Evolutionary conservation across 2,797 vertebrate species (phyloP), one percentile per base, ranked within the genome.

Genomic region (Spinus pinus): DNA sequence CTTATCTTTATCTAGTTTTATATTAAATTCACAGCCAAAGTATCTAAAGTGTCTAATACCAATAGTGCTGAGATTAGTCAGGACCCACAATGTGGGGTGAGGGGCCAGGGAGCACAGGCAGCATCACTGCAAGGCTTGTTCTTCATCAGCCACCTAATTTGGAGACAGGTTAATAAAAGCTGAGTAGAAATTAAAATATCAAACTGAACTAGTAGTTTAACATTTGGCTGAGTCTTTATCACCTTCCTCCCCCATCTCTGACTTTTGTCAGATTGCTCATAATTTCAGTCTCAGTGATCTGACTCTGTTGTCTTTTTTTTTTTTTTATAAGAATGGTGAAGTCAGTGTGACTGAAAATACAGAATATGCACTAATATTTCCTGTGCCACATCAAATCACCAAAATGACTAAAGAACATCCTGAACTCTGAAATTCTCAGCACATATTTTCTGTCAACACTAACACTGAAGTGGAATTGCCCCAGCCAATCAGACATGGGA

Each of bases 311-410:
- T 95, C 93, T 92, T 91, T 87, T 93, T 81, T 92, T 83, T 70
- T 60, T 60, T 92, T 91, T 81, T 12, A 47, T 91, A 95, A 96
- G 96, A 95, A 94, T 94, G 89, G 86, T 60, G 77, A 92, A 85
- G 88, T 91, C 82, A 96, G 86, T 94, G 95, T 93, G 96, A 94
- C 96, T 97, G 96, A 96, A 97, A 95, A 95, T 75, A 94, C 91
- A 74, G 79, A 93, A 93, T 96, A 18, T 95, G 96, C 97, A 96
- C 90, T 96, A 93, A 88, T 94, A 93, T 97, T 97, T 97, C 96
- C 96, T 97, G 94, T 97, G 90, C 96, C 78, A 90, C 77, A 82
- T 97, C 95, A 90, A 86, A 94, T 91, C 81, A 66, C 86, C 60
- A 80, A 94, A 96, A 95, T 95, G 94, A 95, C 69, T 70, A 96